These are phyloP conservation scores for Cervus canadensis DNA, from an alignment of 2,113 vertebrate genomes.

Conservation along the genomic window DNA sequence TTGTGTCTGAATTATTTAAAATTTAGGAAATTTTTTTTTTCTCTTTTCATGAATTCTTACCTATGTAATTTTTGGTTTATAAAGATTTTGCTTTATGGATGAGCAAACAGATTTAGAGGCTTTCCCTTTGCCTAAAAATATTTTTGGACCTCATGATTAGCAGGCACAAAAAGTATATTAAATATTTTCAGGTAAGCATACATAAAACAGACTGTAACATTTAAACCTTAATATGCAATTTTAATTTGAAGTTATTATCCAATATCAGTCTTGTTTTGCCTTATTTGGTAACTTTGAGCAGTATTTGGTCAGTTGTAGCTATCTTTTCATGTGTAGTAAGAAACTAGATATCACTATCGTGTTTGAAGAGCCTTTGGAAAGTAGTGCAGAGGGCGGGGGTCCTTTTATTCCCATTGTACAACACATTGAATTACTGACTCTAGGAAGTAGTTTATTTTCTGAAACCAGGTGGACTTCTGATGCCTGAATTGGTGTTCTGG, in stretches of 20 bases:
- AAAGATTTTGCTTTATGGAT: neutral
- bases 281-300: neutral
- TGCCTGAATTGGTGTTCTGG: neutral
- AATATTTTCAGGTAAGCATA: neutral
- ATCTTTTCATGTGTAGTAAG: neutral
- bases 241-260: neutral
- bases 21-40: neutral
- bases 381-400: neutral
- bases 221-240: neutral
- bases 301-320: neutral
- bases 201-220: neutral
- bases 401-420: neutral
- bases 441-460: constrained; percentile 3
- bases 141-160: neutral
- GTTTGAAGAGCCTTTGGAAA: neutral
- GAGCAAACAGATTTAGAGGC: neutral
- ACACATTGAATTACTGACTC: neutral
- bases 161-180: neutral
- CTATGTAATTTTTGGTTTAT: neutral
- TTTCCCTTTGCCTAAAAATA: neutral
- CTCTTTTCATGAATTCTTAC: neutral
- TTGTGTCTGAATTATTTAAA: constrained; percentile 19
- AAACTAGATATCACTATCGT: neutral
- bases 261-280: neutral
- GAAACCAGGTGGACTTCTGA: neutral